Evolutionary conservation across 1,140 invertebrate genomes (phyloP).

Genomic region (Battus philenor): DNA sequence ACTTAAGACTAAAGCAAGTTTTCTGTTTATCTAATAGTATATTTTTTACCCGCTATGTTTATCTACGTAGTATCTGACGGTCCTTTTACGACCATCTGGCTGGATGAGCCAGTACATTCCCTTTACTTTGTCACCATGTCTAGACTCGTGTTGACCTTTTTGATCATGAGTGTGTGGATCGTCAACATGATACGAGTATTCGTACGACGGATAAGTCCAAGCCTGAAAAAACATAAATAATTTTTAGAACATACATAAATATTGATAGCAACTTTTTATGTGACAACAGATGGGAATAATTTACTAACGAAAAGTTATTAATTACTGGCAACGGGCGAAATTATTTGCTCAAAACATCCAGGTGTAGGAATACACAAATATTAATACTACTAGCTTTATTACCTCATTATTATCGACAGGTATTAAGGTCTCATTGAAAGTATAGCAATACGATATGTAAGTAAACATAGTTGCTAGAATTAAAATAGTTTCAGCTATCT

Average conservation of each 20-base stretch:
- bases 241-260: background rate
- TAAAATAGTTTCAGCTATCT: too few species aligned
- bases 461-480: too few species aligned
- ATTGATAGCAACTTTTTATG: background rate
- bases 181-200: slow-evolving; percentile 76
- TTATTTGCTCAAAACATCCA: background rate
- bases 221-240: slow-evolving; percentile 27
- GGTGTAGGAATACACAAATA: too few species aligned
- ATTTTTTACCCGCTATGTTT: slow-evolving; percentile 35
- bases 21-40: background rate
- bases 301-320: background rate
- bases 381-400: too few species aligned
- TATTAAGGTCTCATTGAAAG: too few species aligned
- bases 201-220: slow-evolving; percentile 68
- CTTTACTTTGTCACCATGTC: slow-evolving; percentile 76
- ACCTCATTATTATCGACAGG: too few species aligned
- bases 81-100: slow-evolving; percentile 72
- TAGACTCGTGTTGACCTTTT: slow-evolving; percentile 71
- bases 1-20: background rate
- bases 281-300: background rate
- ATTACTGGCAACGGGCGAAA: background rate
- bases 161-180: slow-evolving; percentile 73
- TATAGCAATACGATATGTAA: too few species aligned
- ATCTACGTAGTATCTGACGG: slow-evolving; percentile 71
- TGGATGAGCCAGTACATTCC: slow-evolving; percentile 74